A percentile compares a stretch with the other conserved stretches of the same genome.
Conservation (phyloP, 2,113 vertebrate genomes). For the Athene noctua region DNA sequence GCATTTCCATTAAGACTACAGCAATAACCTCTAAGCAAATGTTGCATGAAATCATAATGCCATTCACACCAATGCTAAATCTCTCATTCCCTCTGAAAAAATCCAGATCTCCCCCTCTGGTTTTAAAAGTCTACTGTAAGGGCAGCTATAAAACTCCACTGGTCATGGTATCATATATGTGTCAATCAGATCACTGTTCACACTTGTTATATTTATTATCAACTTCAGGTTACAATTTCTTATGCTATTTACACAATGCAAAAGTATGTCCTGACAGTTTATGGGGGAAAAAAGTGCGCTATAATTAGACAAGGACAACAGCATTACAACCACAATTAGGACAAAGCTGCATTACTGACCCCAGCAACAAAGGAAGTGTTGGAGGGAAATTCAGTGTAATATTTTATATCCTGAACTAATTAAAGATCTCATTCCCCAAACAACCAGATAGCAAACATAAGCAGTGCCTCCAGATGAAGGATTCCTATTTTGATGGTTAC, state of each 20-base stretch:
- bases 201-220: background rate
- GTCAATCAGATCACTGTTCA: background rate
- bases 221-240: constrained; percentile 36
- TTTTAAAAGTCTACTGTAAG: background rate
- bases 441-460: constrained; percentile 62
- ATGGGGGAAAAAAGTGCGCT: constrained; percentile 18
- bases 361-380: constrained; percentile 49
- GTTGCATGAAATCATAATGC: background rate
- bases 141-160: background rate
- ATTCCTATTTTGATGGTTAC: constrained; percentile 71
- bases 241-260: constrained; percentile 27
- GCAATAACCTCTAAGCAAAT: constrained; percentile 32
- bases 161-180: background rate
- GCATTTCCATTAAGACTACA: background rate
- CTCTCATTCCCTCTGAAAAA: background rate
- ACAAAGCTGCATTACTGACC: constrained; percentile 67
- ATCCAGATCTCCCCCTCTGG: background rate
- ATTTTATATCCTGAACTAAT: constrained; percentile 75
- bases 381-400: constrained; percentile 59
- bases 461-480: constrained; percentile 48
- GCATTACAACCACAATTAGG: constrained; percentile 62
- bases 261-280: constrained; percentile 44
- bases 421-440: constrained; percentile 72
- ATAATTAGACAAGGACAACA: constrained; percentile 45
- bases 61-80: background rate